Evolutionary conservation across 2,888 invertebrate genomes (phyloP).

Genomic region (Asteroscopus sphinx): DNA sequence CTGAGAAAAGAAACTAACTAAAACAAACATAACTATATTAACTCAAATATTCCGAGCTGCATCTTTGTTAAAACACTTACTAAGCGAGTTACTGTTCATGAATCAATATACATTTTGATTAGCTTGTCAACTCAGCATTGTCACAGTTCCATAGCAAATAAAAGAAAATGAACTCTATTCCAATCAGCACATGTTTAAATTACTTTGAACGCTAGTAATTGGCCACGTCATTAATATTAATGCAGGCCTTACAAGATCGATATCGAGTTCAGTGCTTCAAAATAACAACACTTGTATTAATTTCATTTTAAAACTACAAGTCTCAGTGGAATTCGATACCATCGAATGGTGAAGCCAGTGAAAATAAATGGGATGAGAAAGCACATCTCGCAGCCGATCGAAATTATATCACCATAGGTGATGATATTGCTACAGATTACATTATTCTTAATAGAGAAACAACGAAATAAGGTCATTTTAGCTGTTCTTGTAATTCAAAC

Average conservation of each 20-base stretch:
- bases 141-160: not conserved
- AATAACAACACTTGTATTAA: conserved; percentile 27
- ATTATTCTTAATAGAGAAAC: too few species aligned
- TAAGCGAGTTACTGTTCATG: conserved; percentile 2
- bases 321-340: not conserved
- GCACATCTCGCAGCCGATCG: too few species aligned
- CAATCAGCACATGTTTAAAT: conserved; percentile 9
- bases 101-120: conserved; percentile 48
- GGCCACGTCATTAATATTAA: conserved; percentile 35
- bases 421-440: too few species aligned
- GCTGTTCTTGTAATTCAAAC: too few species aligned
- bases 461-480: too few species aligned
- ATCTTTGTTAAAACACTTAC: conserved; percentile 8
- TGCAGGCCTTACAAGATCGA: conserved; percentile 19
- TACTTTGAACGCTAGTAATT: conserved; percentile 1
- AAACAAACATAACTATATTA: conserved; percentile 1
- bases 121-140: conserved; percentile 4
- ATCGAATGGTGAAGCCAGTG: too few species aligned
- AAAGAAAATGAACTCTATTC: conserved; percentile 3
- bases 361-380: too few species aligned
- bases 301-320: not conserved
- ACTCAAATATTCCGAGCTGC: not conserved
- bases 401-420: too few species aligned
- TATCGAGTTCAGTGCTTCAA: conserved; percentile 29
- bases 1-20: too few species aligned